Evolutionary conservation across 2,797 vertebrate genomes (phyloP), one percentile per base, ranked within the genome.

Genomic region (Lutjanus campechanus): DNA sequence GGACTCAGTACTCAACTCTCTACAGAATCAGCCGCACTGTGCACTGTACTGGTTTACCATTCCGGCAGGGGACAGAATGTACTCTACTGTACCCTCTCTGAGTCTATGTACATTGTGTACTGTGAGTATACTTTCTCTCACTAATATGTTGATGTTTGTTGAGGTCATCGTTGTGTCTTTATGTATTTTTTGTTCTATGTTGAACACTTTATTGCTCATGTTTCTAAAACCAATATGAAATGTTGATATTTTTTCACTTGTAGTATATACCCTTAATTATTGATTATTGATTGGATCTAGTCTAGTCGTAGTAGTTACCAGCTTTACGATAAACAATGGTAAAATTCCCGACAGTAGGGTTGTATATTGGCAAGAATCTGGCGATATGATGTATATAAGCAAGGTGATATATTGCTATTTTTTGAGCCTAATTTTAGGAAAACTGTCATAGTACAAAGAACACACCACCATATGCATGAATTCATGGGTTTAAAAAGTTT

Each of bases 31-130:
- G 40, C 22, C 10, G 3, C 19, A 53, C 29, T 64, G 50, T 63
- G 20, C 50, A 25, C 43, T 19, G 17, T 36, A 55, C 16, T 68
- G 25, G 29, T 56, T 16, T 4, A 25, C 47, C 43, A 46, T 66
- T 12, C 22, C 49, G 16, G 11, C 55, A 71, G 70, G 43, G 54
- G 70, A 73, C 64, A 66, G n/a, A 40, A 47, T 51, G 67, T 58
- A 29, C 75, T 64, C 46, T 59, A 71, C 68, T 60, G 55, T 62
- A 67, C 66, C 17, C 41, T 54, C 19, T 17, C 2, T 43, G 19
- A 15, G 50, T 61, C 13, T 43, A 15, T 29, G 3, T 55, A 13
- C 40, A 5, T 4, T 20, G 22, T 46, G 47, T 1, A 8, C 22
- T 36, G 36, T 4, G 12, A 25, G 12, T 22, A 6, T 53, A 9